Conservation (phyloP, 2,888 invertebrate species). For the Ischnura elegans region DNA sequence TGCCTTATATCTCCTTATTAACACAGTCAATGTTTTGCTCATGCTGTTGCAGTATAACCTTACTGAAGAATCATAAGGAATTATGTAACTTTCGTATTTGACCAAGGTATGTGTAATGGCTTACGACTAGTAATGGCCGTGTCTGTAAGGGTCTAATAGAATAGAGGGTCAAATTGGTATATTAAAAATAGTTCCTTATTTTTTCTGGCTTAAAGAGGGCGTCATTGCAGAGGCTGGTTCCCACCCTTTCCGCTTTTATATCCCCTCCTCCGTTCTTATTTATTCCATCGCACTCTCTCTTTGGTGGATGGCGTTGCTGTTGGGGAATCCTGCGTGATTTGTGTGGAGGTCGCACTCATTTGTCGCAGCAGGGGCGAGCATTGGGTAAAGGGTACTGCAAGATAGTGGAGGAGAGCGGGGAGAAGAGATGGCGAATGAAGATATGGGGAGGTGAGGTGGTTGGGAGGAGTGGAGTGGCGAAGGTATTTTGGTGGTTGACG, state of each 20-base stretch:
- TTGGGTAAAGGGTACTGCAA: background rate
- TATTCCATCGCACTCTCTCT: constrained; percentile 51
- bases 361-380: background rate
- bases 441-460: background rate
- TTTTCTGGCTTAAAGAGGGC: background rate
- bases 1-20: no score
- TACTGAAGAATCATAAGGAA: no score
- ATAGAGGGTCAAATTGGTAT: no score
- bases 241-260: background rate
- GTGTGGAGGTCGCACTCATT: constrained; percentile 37
- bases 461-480: background rate
- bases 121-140: no score
- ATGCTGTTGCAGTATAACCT: no score
- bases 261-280: background rate
- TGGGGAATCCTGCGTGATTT: constrained; percentile 38
- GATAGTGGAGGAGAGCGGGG: background rate
- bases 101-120: no score
- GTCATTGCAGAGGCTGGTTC: background rate
- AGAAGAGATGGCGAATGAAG: background rate
- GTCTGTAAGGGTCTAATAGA: no score
- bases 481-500: no score
- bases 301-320: background rate
- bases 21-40: no score
- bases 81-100: no score
- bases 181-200: no score